Percentiles rank a stretch among this genome's conserved stretches.
Evolutionary conservation across 2,888 invertebrate species (phyloP).

Genomic region (Tetheella fluctuosa): DNA sequence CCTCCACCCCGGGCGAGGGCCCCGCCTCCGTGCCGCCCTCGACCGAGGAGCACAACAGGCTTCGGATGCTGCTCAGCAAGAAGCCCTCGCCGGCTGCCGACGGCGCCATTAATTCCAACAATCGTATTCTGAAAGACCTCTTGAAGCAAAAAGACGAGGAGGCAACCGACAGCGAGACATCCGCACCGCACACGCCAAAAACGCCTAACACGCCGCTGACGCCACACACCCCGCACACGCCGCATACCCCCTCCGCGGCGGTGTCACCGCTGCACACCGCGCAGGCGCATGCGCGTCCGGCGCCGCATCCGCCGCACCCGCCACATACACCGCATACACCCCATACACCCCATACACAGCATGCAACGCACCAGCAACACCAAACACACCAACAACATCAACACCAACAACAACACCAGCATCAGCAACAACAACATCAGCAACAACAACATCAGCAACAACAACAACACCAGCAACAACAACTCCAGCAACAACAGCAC

Average conservation of each 20-base stretch:
- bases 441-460: conserved; percentile 7
- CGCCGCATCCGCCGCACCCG: conserved; percentile 40
- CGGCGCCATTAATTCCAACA: conserved; percentile 56
- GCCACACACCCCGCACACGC: conserved; percentile 62
- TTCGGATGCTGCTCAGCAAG: conserved; percentile 85
- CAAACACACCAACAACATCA: conserved; percentile 33
- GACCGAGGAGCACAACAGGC: conserved; percentile 81
- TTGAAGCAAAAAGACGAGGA: conserved; percentile 79
- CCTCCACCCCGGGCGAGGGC: conserved; percentile 59
- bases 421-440: not conserved
- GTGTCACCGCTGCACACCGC: conserved; percentile 52
- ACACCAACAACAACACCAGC: conserved; percentile 1
- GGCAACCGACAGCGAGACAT: conserved; percentile 68
- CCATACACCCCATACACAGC: conserved; percentile 33
- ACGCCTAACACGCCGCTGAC: conserved; percentile 66
- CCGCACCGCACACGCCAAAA: conserved; percentile 74
- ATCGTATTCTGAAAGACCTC: conserved; percentile 72
- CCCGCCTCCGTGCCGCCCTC: conserved; percentile 25
- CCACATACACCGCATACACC: conserved; percentile 25
- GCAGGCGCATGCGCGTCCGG: conserved; percentile 42
- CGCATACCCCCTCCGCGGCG: conserved; percentile 54
- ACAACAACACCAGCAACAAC: conserved; percentile 32
- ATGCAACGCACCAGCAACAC: conserved; percentile 36
- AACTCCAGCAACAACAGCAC: conserved; percentile 41
- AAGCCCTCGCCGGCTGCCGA: conserved; percentile 75